A percentile compares a stretch with the other conserved stretches of the same genome.
Conservation (phyloP, 2,113 vertebrate genomes). For the Stegostoma tigrinum region DNA sequence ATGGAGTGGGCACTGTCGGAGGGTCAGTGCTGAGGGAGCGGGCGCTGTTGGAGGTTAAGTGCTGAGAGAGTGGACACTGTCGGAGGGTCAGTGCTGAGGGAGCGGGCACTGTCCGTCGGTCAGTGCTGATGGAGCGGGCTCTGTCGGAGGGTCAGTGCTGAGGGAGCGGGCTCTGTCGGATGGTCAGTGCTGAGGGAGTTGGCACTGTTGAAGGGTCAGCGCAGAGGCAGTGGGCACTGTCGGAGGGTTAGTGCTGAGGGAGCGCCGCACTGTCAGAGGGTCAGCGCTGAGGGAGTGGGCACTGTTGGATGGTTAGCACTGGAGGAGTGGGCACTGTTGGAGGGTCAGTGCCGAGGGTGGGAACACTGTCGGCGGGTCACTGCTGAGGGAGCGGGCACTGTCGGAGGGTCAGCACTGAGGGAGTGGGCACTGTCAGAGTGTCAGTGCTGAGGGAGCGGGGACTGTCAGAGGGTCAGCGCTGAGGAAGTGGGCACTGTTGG, state of each 20-base stretch:
- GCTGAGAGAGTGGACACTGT: not conserved
- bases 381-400: not conserved
- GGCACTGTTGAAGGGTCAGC: no score
- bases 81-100: not conserved
- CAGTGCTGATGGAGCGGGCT: no score
- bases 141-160: not conserved
- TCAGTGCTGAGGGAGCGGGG: not conserved
- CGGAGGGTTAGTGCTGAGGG: not conserved
- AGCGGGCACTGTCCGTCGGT: no score
- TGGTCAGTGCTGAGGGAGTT: not conserved
- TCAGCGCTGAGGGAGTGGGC: not conserved
- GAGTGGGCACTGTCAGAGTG: no score
- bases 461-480: no score
- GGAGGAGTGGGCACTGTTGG: not conserved
- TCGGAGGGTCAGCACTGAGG: not conserved
- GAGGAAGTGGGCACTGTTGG: no score
- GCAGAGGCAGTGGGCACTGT: not conserved
- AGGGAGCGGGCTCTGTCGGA: not conserved
- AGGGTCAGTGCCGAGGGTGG: not conserved
- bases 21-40: no score
- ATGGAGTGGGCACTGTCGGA: not conserved
- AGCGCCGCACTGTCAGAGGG: not conserved
- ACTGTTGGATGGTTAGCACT: not conserved
- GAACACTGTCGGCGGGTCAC: not conserved
- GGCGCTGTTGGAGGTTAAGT: not conserved